These are phyloP conservation scores for Thalassaphorura encarpata DNA, from an alignment of 1,140 invertebrate species.

Conservation along the genomic window DNA sequence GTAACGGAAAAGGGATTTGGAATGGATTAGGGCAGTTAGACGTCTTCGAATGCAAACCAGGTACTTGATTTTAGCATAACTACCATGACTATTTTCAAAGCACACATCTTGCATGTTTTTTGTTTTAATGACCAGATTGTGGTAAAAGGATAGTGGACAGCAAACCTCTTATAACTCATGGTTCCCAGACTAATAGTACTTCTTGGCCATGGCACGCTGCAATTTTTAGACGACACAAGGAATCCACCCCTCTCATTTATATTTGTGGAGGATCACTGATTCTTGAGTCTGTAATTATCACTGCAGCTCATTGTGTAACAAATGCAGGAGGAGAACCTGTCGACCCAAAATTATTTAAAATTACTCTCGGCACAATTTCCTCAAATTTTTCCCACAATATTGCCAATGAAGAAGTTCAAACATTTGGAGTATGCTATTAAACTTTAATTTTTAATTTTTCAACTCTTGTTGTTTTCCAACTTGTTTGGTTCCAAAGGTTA, in stretches of 20 bases:
- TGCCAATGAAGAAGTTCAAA: not conserved
- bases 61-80: no score
- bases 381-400: not conserved
- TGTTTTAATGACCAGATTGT: no score
- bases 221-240: not conserved
- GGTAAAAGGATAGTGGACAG: not conserved
- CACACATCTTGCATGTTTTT: no score
- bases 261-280: not conserved
- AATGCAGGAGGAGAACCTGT: not conserved
- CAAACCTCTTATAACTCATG: not conserved
- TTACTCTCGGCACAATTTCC: not conserved
- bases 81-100: no score
- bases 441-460: no score
- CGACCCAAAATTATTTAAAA: not conserved
- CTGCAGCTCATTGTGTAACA: not conserved
- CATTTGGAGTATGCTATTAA: not conserved
- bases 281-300: not conserved
- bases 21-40: no score
- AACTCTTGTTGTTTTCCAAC: no score
- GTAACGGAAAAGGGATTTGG: no score
- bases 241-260: not conserved
- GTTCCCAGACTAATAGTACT: not conserved
- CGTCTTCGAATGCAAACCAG: no score
- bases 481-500: no score
- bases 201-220: not conserved